phyloP scores from a whole-genome alignment of 2,888 invertebrate genomes.

The Lacanobia wlatinum region DNA sequence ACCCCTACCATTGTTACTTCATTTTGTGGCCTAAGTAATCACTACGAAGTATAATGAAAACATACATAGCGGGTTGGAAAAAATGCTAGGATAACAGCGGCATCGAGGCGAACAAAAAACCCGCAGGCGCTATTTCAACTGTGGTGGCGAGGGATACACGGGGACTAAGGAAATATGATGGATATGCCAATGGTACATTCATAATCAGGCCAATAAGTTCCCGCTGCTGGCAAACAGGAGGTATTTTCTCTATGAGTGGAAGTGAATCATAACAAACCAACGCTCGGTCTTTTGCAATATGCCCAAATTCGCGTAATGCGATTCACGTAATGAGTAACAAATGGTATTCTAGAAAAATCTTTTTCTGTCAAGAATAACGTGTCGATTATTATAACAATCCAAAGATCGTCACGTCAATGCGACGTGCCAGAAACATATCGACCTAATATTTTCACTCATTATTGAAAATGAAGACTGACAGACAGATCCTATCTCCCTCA shows the following conservation, averaged over 20 bases:
- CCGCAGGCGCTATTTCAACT: slow-evolving; percentile 22
- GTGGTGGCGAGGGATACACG: slow-evolving; percentile 3
- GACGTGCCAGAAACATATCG: neutral
- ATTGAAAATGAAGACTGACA: neutral
- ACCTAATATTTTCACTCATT: slow-evolving; percentile 5
- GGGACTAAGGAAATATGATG: slow-evolving; percentile 6
- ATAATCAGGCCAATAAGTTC: neutral
- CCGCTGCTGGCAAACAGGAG: too few relatives aligned
- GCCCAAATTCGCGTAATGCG: neutral
- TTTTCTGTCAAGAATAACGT: neutral
- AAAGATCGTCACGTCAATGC: neutral
- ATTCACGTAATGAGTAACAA: neutral
- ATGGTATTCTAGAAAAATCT: neutral
- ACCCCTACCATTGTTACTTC: slow-evolving; percentile 56
- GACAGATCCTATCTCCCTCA: neutral
- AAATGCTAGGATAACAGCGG: slow-evolving; percentile 50
- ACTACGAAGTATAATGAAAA: slow-evolving; percentile 58
- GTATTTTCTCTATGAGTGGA: neutral
- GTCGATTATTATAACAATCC: neutral
- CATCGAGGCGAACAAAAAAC: slow-evolving; percentile 42
- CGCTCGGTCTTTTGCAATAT: neutral
- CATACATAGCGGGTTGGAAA: slow-evolving; percentile 53
- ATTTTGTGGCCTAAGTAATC: slow-evolving; percentile 62
- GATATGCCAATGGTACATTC: slow-evolving; percentile 1
- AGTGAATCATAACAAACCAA: too few relatives aligned